phyloP scores from a whole-genome alignment of 2,113 vertebrate genomes.

The Nothocercus julius region DNA sequence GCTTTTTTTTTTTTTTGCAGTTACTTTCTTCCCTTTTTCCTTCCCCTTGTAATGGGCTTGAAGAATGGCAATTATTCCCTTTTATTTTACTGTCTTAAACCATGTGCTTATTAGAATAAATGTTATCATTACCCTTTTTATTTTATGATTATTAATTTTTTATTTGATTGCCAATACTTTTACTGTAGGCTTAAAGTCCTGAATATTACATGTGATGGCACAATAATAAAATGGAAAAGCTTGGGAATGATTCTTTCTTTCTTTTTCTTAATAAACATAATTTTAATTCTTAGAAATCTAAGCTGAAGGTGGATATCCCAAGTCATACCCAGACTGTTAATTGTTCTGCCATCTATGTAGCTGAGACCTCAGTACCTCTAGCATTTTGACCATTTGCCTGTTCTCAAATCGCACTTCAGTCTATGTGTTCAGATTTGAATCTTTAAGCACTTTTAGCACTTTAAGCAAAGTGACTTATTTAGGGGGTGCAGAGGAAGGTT shows the following conservation, averaged over 20 bases:
- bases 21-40: background rate
- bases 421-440: background rate
- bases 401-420: background rate
- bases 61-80: constrained; percentile 49
- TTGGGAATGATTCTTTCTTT: constrained; percentile 2
- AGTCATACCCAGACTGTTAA: background rate
- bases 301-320: background rate
- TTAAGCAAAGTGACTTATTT: background rate
- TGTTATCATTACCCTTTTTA: constrained; percentile 49
- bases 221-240: constrained; percentile 23
- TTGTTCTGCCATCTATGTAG: background rate
- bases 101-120: constrained; percentile 64
- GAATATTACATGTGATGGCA: constrained; percentile 32
- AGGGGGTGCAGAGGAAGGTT: background rate
- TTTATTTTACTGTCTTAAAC: constrained; percentile 63
- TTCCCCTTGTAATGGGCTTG: constrained; percentile 10
- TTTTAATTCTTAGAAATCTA: background rate
- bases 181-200: constrained; percentile 47
- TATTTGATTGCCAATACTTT: constrained; percentile 55
- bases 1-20: background rate
- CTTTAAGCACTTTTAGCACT: background rate
- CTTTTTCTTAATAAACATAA: background rate
- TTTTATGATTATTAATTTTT: constrained; percentile 68
- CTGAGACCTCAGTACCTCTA: background rate
- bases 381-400: background rate